Evolutionary conservation across 2,888 invertebrate species (phyloP).

Genomic region (Neocrepidodera transversa): DNA sequence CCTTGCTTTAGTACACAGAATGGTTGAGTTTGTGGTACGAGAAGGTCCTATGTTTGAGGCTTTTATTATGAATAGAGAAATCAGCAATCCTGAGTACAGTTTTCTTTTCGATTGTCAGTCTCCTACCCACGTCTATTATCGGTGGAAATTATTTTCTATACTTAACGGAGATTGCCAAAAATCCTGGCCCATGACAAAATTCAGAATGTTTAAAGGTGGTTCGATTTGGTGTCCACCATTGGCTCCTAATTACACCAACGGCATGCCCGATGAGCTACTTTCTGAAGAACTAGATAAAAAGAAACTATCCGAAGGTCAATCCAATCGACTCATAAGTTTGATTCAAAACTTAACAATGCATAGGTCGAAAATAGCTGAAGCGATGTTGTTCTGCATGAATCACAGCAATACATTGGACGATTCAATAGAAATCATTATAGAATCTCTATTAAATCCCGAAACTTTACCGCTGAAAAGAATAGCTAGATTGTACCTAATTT

Average conservation of each 20-base stretch:
- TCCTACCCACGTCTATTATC: constrained; percentile 61
- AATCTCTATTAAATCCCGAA: constrained; percentile 76
- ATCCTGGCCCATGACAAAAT: constrained; percentile 87
- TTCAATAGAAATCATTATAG: constrained; percentile 86
- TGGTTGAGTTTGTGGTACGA: constrained; percentile 96
- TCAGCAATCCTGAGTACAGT: constrained; percentile 93
- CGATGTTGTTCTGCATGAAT: constrained; percentile 97
- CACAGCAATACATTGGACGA: constrained; percentile 94
- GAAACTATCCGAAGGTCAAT: constrained; percentile 77
- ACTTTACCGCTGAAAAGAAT: constrained; percentile 82
- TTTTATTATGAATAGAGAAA: constrained; percentile 96
- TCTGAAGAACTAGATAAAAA: constrained; percentile 69
- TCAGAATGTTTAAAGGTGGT: constrained; percentile 94
- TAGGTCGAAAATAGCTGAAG: constrained; percentile 80
- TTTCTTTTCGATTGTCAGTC: constrained; percentile 87
- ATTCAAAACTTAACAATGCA: constrained; percentile 82
- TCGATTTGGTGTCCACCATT: constrained; percentile 96
- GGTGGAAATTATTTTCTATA: constrained; percentile 95
- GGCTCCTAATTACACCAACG: constrained; percentile 88
- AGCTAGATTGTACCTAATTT: constrained; percentile 85
- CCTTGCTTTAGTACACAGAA: constrained; percentile 91
- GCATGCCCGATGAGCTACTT: constrained; percentile 93
- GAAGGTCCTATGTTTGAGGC: constrained; percentile 99
- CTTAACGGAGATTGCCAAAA: constrained; percentile 91
- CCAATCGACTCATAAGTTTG: constrained; percentile 86